These are phyloP conservation scores for Adelges cooleyi DNA, from an alignment of 1,140 invertebrate genomes.

Conservation along the genomic window DNA sequence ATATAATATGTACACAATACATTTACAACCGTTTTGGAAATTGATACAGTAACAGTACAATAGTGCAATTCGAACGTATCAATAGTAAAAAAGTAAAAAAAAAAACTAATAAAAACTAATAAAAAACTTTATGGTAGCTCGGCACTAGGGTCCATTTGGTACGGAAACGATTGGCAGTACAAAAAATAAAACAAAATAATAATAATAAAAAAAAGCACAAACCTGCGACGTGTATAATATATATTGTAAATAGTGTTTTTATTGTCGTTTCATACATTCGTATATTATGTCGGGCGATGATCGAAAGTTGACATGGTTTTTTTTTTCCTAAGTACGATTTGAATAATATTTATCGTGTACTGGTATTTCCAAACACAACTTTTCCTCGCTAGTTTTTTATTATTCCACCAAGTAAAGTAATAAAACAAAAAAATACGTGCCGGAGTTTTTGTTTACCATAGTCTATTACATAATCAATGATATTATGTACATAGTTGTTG, in stretches of 20 bases:
- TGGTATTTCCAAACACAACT: background rate
- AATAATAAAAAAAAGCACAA: too few relatives aligned
- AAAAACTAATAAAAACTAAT: background rate
- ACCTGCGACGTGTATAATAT: too few relatives aligned
- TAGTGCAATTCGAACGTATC: constrained; percentile 22
- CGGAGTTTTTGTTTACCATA: too few relatives aligned
- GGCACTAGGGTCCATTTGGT: constrained; percentile 23
- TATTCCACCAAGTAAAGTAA: background rate
- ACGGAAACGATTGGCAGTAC: constrained; percentile 17
- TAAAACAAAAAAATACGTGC: constrained; percentile 6
- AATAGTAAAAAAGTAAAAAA: constrained; percentile 12
- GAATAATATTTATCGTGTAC: too few relatives aligned
- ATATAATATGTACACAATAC: too few relatives aligned
- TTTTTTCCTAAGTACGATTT: too few relatives aligned
- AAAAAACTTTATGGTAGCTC: background rate
- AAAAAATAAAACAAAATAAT: background rate
- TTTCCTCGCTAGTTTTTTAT: constrained; percentile 10
- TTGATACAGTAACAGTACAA: constrained; percentile 25
- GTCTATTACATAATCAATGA: too few relatives aligned
- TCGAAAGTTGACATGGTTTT: constrained; percentile 26
- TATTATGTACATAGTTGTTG: too few relatives aligned
- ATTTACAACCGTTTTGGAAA: background rate
- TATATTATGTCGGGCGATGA: constrained; percentile 19
- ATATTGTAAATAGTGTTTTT: too few relatives aligned
- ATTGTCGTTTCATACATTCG: constrained; percentile 20